Percentiles rank a stretch among this genome's conserved stretches.
phyloP scores from a whole-genome alignment of 2,113 vertebrate genomes.

The Octodon degus region DNA sequence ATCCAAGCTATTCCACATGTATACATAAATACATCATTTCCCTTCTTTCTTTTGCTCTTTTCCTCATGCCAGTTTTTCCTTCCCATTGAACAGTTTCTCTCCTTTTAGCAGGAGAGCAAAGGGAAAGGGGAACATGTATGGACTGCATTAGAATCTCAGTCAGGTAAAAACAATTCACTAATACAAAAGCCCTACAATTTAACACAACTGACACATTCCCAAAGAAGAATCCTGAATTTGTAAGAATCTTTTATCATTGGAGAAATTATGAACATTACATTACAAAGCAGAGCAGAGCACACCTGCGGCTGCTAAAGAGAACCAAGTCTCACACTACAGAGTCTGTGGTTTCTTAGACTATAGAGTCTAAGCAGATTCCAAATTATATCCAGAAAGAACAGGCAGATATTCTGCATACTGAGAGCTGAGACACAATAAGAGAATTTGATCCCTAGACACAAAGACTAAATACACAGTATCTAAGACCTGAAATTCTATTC shows the following conservation, averaged over 20 bases:
- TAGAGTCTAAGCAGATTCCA: not conserved
- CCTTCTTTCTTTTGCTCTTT: too few relatives aligned
- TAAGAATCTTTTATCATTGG: constrained; percentile 41
- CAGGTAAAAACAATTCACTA: constrained; percentile 49
- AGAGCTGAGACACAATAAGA: not conserved
- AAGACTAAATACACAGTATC: constrained; percentile 30
- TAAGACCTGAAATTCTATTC: constrained; percentile 42
- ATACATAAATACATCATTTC: too few relatives aligned
- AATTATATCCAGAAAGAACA: not conserved
- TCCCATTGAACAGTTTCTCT: too few relatives aligned
- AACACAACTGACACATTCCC: constrained; percentile 25
- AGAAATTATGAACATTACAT: constrained; percentile 20
- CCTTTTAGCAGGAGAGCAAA: too few relatives aligned
- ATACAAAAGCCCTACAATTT: constrained; percentile 19
- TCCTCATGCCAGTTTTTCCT: too few relatives aligned
- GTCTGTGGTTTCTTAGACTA: constrained; percentile 31
- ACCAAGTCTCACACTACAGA: not conserved
- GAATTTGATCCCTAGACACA: constrained; percentile 31
- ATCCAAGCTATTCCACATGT: too few relatives aligned
- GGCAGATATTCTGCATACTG: not conserved
- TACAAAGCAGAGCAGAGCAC: constrained; percentile 30
- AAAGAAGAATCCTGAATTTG: constrained; percentile 58
- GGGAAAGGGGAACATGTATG: not conserved
- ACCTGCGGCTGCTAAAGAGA: not conserved
- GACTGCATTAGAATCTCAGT: constrained; percentile 28